Evolutionary conservation across 2,888 invertebrate species (phyloP).

Genomic region (Polia nebulosa): DNA sequence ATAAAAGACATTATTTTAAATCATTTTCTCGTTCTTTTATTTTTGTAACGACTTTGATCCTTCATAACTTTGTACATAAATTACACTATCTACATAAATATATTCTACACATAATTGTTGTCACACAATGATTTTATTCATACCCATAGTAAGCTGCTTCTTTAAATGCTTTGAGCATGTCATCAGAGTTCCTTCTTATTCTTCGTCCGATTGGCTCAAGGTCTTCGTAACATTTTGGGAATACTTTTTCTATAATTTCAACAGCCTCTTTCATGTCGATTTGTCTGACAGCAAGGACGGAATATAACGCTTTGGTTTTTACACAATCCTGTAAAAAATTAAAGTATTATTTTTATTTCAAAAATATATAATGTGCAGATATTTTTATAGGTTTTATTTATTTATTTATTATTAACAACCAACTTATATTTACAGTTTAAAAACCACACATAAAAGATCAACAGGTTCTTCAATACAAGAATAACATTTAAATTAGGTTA

Average conservation of each 20-base stretch:
- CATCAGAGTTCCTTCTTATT: conserved; percentile 94
- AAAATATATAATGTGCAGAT: not conserved
- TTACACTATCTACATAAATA: conserved; percentile 45
- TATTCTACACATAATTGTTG: conserved; percentile 14
- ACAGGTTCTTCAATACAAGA: too few relatives aligned
- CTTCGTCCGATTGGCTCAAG: conserved; percentile 97
- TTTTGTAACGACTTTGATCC: conserved; percentile 64
- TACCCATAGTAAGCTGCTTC: conserved; percentile 96
- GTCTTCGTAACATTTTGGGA: conserved; percentile 97
- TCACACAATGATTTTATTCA: conserved; percentile 80
- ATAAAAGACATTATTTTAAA: conserved; percentile 91
- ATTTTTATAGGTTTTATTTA: not conserved
- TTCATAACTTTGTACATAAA: conserved; percentile 62
- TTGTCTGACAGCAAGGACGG: conserved; percentile 95
- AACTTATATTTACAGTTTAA: too few relatives aligned
- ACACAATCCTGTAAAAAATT: conserved; percentile 94
- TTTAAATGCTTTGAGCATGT: conserved; percentile 94
- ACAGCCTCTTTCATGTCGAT: conserved; percentile 93
- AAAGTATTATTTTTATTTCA: not conserved
- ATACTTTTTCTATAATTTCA: conserved; percentile 96
- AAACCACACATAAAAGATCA: too few relatives aligned
- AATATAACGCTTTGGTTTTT: conserved; percentile 96
- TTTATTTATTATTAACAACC: too few relatives aligned
- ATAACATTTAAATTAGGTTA: too few relatives aligned
- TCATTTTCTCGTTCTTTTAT: conserved; percentile 79